These are phyloP conservation scores for Achatina immaculata DNA, from an alignment of 1,140 invertebrate genomes.

Conservation along the genomic window DNA sequence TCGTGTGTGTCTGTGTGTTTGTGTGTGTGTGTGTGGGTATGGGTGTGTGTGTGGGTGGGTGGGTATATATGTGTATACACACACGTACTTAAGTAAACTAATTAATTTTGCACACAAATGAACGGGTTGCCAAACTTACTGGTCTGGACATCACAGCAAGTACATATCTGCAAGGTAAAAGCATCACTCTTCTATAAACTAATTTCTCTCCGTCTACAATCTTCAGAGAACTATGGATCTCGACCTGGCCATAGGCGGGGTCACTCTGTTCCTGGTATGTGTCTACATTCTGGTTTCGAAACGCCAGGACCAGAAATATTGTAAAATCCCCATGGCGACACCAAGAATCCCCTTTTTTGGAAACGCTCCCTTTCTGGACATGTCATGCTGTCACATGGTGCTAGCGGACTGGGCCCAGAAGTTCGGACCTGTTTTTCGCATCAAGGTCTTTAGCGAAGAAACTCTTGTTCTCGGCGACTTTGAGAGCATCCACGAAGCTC, in stretches of 20 bases:
- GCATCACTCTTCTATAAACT: too few species aligned
- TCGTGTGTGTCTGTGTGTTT: too few species aligned
- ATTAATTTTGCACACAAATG: too few species aligned
- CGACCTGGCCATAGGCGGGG: neutral
- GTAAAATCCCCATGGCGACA: constrained; percentile 46
- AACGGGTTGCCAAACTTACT: too few species aligned
- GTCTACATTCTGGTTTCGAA: neutral
- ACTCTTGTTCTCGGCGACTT: constrained; percentile 61
- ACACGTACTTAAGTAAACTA: too few species aligned
- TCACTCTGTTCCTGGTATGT: constrained; percentile 5
- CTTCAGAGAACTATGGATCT: constrained; percentile 25
- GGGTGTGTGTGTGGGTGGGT: too few species aligned
- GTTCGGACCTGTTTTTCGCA: constrained; percentile 56
- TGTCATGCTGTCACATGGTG: constrained; percentile 50
- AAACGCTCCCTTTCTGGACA: constrained; percentile 49
- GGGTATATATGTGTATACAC: too few species aligned
- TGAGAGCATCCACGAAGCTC: constrained; percentile 54
- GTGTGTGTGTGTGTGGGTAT: too few species aligned
- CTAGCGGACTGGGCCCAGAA: constrained; percentile 52
- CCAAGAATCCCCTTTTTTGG: constrained; percentile 55
- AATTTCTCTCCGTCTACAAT: too few species aligned
- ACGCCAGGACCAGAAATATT: constrained; percentile 15
- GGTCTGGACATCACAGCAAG: too few species aligned
- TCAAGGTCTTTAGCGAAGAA: constrained; percentile 53
- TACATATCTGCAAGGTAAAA: too few species aligned